These are phyloP conservation scores for Chrysotoxum bicinctum DNA, from an alignment of 2,888 invertebrate genomes.

Conservation along the genomic window DNA sequence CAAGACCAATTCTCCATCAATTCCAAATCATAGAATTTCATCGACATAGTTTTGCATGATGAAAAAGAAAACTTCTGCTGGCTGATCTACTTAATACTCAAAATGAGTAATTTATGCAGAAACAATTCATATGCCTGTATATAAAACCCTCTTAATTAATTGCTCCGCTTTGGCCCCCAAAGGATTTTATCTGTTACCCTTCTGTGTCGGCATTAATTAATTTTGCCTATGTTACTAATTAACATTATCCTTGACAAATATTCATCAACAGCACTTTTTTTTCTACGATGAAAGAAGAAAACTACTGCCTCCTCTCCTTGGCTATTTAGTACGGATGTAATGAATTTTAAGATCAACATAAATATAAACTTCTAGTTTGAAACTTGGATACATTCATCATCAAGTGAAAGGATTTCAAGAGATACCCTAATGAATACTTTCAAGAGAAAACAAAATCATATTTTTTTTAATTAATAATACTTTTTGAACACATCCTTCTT, in stretches of 20 bases:
- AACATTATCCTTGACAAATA: slow-evolving; percentile 63
- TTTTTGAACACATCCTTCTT: background rate
- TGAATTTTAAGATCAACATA: background rate
- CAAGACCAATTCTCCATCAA: no score
- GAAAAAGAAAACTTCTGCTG: background rate
- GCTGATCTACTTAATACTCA: background rate
- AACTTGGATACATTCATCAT: slow-evolving; percentile 39
- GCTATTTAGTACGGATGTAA: background rate
- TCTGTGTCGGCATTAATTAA: slow-evolving; percentile 40
- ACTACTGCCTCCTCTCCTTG: background rate
- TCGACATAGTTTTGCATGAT: background rate
- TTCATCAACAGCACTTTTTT: slow-evolving; percentile 45
- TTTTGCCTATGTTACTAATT: slow-evolving; percentile 47
- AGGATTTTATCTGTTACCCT: slow-evolving; percentile 21
- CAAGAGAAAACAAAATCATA: background rate
- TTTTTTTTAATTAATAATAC: slow-evolving; percentile 5
- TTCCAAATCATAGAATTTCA: background rate
- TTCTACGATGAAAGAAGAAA: background rate
- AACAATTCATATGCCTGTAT: background rate
- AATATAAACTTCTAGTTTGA: background rate
- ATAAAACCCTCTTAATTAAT: slow-evolving; percentile 42
- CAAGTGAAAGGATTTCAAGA: background rate
- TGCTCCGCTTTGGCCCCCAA: background rate
- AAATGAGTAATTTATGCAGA: slow-evolving; percentile 24
- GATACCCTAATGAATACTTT: background rate